Percentiles rank a stretch among this genome's conserved stretches.
Conservation (phyloP, 2,113 vertebrate species). For the Synchiropus splendidus region DNA sequence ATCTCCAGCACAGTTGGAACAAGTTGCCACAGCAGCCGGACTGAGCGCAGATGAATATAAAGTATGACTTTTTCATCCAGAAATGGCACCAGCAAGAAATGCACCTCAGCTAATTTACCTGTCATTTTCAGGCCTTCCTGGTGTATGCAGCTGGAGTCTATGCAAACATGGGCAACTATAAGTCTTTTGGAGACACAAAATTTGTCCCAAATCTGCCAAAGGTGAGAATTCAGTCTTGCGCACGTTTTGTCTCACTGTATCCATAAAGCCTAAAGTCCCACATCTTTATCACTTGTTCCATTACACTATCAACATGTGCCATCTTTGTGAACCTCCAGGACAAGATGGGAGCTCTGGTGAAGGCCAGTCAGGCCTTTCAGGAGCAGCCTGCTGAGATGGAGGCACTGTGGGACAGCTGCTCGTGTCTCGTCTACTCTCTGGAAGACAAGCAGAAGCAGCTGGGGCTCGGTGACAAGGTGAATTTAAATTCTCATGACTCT, state of each 20-base stretch:
- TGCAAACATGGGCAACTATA: slow-evolving; percentile 94
- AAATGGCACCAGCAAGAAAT: neutral
- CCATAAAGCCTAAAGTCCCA: too few relatives aligned
- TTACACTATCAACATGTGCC: too few relatives aligned
- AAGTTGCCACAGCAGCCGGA: slow-evolving; percentile 65
- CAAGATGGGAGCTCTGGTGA: slow-evolving; percentile 76
- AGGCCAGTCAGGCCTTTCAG: slow-evolving; percentile 71
- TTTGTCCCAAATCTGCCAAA: slow-evolving; percentile 83
- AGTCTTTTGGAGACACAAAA: slow-evolving; percentile 90
- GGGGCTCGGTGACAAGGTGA: slow-evolving; percentile 76
- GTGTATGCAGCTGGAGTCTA: slow-evolving; percentile 84
- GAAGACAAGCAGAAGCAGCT: slow-evolving; percentile 77
- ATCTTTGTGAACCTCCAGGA: slow-evolving; percentile 63
- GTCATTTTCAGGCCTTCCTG: slow-evolving; percentile 72
- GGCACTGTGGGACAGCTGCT: slow-evolving; percentile 73
- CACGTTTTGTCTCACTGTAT: too few relatives aligned
- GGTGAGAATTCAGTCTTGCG: slow-evolving; percentile 57
- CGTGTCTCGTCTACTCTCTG: slow-evolving; percentile 74
- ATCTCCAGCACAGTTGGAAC: slow-evolving; percentile 65
- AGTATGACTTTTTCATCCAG: slow-evolving; percentile 46
- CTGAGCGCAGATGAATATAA: slow-evolving; percentile 79
- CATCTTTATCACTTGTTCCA: neutral
- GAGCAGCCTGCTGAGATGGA: slow-evolving; percentile 66
- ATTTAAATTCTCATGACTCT: too few relatives aligned
- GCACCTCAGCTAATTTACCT: neutral